Percentiles rank a stretch among this genome's conserved stretches.
These are phyloP conservation scores for Radopholus similis DNA, from an alignment of 1,140 invertebrate genomes.

Conservation along the genomic window DNA sequence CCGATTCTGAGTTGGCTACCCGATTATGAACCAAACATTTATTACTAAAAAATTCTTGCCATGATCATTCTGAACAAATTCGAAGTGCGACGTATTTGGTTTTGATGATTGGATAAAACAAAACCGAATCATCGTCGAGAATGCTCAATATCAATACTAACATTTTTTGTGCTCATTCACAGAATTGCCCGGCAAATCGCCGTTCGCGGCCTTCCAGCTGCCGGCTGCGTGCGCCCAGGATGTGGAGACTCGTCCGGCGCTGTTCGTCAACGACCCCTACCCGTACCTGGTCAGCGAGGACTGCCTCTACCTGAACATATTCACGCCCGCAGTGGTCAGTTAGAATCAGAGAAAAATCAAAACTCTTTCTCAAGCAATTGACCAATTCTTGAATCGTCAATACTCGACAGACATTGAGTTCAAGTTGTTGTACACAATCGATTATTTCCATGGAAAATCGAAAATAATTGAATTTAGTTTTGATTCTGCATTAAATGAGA, in stretches of 20 bases:
- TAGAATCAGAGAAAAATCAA: constrained; percentile 24
- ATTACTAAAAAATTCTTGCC: too few species aligned
- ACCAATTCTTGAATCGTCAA: constrained; percentile 6
- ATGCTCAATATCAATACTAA: background rate
- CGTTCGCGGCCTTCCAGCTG: constrained; percentile 43
- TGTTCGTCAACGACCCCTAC: constrained; percentile 50
- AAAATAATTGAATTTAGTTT: too few species aligned
- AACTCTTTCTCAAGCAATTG: background rate
- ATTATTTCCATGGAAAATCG: too few species aligned
- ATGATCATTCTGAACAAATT: too few species aligned
- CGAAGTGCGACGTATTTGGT: too few species aligned
- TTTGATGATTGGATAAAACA: background rate
- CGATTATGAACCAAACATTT: background rate
- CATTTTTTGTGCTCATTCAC: constrained; percentile 50
- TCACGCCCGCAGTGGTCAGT: constrained; percentile 65
- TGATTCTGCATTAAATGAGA: too few species aligned
- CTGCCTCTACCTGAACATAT: constrained; percentile 72
- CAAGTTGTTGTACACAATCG: too few species aligned
- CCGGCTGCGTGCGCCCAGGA: constrained; percentile 50
- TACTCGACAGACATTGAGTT: constrained; percentile 17
- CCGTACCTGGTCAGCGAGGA: constrained; percentile 49
- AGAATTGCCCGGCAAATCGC: constrained; percentile 43
- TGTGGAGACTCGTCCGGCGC: constrained; percentile 40
- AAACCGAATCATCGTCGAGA: background rate
- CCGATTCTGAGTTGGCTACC: too few species aligned